Conservation (phyloP, 2,797 vertebrate species). For the Bufotes viridis region DNA sequence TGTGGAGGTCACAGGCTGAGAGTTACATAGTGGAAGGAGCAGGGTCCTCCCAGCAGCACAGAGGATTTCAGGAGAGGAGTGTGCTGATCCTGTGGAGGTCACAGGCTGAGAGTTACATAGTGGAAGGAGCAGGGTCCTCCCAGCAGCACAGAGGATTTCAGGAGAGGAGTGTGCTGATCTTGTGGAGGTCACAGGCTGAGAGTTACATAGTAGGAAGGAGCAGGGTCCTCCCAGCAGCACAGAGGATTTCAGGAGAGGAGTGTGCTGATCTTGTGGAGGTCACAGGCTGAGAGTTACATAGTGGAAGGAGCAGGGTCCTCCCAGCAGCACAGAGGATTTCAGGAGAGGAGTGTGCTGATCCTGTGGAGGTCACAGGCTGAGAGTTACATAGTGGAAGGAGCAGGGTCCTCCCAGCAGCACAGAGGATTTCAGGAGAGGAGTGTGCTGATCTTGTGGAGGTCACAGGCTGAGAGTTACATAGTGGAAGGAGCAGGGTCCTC, state of each 20-base stretch:
- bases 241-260: neutral
- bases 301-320: neutral
- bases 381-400: neutral
- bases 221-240: neutral
- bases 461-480: too few relatives aligned
- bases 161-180: too few relatives aligned
- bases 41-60: neutral
- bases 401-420: neutral
- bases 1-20: neutral
- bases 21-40: neutral
- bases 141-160: too few relatives aligned
- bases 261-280: neutral
- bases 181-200: neutral
- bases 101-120: too few relatives aligned
- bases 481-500: neutral
- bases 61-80: neutral
- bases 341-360: neutral
- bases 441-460: neutral
- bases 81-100: neutral
- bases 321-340: neutral
- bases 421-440: neutral
- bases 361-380: neutral
- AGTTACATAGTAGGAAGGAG: neutral
- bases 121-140: too few relatives aligned
- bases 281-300: neutral